Evolutionary conservation across 2,113 vertebrate species (phyloP), one percentile per base, ranked within the genome.

Genomic region (Heterochromis multidens): DNA sequence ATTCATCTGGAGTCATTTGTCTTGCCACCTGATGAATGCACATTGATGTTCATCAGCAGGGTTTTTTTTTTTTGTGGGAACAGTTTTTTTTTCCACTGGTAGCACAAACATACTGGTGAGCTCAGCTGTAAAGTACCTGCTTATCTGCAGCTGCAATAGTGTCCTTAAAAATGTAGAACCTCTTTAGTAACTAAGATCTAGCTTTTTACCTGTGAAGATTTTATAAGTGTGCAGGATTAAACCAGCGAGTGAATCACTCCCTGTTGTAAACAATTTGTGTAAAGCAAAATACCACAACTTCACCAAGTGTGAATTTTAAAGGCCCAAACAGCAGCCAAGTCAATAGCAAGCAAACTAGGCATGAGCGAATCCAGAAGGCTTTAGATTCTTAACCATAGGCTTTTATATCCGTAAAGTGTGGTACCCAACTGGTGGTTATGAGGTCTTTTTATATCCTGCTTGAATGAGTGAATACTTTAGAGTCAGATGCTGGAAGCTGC

Each of bases 241-340:
- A 74, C 40, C 82, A 88, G 86, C 37, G 23, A 77, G 63, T 67
- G 65, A 82, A 80, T 77, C 82, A 16, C 63, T 81, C 35, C 79
- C 62, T 76, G 62, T 12, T 6, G 60, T 87, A 85, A 90, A 86
- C 49, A 74, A 54, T 46, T 52, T 84, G 84, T 89, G 85, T 83
- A 63, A 79, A 84, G 61, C 60, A 81, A 91, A 65, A 88, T 83
- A 90, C 91, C 84, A 77, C 92, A 85, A 59, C 79, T 89, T 92
- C 84, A 85, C 57, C 78, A 91, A 90, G 91, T 89, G 90, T 90
- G 87, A 92, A 87, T 89, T 95, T 93, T 94, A 93, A 95, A 92
- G 80, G 89, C 84, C 62, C 56, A 23, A 87, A 84, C 46, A 23
- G 87, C 88, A 81, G 82, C 91, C 86, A 85, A 91, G 83, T 84